Evolutionary conservation across 2,113 vertebrate genomes (phyloP), one percentile per base, ranked within the genome.

Genomic region (Trichomycterus rosablanca): DNA sequence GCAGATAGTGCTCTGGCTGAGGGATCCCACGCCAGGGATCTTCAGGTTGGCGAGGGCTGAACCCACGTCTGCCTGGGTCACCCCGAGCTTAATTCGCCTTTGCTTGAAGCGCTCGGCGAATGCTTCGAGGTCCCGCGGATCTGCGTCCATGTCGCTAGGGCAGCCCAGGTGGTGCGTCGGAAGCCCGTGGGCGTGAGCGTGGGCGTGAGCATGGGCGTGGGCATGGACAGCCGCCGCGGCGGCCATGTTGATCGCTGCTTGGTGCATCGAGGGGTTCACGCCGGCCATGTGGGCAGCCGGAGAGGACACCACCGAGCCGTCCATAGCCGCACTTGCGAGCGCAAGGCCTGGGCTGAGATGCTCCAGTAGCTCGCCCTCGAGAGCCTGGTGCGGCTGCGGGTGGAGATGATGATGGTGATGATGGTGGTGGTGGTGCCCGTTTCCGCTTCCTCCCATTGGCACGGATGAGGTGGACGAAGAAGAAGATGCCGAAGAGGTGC

Each of bases 1-100:
- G 80, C 95, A 98, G 87, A 98, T 98, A 81, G 95, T 97, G 87
- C 95, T 98, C 77, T 98, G 95, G 83, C 95, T 98, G 39, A 98
- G 91, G 39, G 94, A 98, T 40, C 95, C 95, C 79, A 98, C 95
- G 12, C 95, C 95, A 2, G 94, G 95, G 77, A 98, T 98, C 90
- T 98, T 98, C 70, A 98, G 88, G 86, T 93, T 97, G 86, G 94
- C 95, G 68, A 98, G 78, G 11, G 95, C 95, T 37, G 93, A 86
- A 55, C 95, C 95, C 81, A 98, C 95, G 63, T 98, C 94, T 37
- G 95, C 95, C 82, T 98, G 95, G 76, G 95, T 98, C 64, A 97
- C 95, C 75, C 95, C 94, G 37, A 98, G 91, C 86, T 98, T 98
- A 91, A 98, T 98, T 77, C 95, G 86, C 70, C 95, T 88, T 86